Conservation (phyloP, 2,888 invertebrate species). For the Rhodophaea formosa region DNA sequence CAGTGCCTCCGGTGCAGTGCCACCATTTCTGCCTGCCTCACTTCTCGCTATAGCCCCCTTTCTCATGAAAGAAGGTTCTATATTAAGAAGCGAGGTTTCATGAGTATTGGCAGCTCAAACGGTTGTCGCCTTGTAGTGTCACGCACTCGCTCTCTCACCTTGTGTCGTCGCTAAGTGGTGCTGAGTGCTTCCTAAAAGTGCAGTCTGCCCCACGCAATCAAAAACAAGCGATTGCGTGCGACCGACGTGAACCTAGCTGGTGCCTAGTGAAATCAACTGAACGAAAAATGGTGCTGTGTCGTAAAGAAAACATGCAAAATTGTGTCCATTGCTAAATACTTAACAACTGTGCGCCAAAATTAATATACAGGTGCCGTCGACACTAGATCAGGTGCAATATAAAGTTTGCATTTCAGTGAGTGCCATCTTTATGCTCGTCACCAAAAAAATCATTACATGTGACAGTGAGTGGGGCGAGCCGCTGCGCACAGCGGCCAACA, state of each 20-base stretch:
- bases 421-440: constrained; percentile 71
- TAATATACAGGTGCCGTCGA: constrained; percentile 80
- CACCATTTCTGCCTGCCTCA: neutral
- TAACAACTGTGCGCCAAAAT: constrained; percentile 81
- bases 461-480: constrained; percentile 83
- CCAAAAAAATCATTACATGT: constrained; percentile 84
- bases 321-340: constrained; percentile 81
- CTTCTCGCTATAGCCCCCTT: constrained; percentile 2
- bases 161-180: constrained; percentile 75
- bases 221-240: constrained; percentile 43
- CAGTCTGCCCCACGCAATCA: constrained; percentile 57
- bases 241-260: constrained; percentile 69
- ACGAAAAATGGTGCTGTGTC: constrained; percentile 79
- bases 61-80: neutral
- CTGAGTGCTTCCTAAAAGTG: constrained; percentile 78
- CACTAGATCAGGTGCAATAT: constrained; percentile 77
- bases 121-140: constrained; percentile 44
- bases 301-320: constrained; percentile 81
- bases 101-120: constrained; percentile 29
- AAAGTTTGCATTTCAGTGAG: constrained; percentile 82
- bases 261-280: constrained; percentile 77
- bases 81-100: constrained; percentile 10
- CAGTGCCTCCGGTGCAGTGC: neutral
- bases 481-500: constrained; percentile 51
- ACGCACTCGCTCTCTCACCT: constrained; percentile 80